Conservation (phyloP, 2,113 vertebrate genomes). For the Panthera leo region DNA sequence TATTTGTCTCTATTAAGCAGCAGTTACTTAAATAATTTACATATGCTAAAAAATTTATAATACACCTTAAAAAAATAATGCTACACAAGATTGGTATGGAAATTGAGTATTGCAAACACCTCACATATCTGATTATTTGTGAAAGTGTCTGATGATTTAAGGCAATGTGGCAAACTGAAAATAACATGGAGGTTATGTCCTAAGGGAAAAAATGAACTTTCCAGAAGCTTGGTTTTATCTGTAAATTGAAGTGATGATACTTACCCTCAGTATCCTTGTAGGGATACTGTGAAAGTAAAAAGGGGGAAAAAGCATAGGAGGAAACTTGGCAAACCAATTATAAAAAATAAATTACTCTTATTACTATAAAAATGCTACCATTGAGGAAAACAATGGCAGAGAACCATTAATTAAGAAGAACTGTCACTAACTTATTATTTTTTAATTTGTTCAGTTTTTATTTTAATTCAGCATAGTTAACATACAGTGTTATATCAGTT, state of each 20-base stretch:
- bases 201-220: not conserved
- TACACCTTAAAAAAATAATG: not conserved
- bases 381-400: not conserved
- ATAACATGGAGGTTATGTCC: not conserved
- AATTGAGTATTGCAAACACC: not conserved
- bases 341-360: not conserved
- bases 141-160: not conserved
- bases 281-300: not conserved
- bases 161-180: not conserved
- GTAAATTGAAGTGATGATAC: not conserved
- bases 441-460: not conserved
- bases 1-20: not conserved
- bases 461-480: not conserved
- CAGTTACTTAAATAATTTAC: not conserved
- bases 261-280: not conserved
- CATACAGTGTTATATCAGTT: not conserved
- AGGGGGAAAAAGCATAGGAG: not conserved
- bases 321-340: not conserved
- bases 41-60: not conserved
- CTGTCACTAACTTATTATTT: not conserved
- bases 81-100: not conserved
- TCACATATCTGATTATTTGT: not conserved
- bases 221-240: not conserved
- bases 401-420: not conserved
- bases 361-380: not conserved